phyloP scores from a whole-genome alignment of 2,113 vertebrate species.

The Raphicerus campestris region DNA sequence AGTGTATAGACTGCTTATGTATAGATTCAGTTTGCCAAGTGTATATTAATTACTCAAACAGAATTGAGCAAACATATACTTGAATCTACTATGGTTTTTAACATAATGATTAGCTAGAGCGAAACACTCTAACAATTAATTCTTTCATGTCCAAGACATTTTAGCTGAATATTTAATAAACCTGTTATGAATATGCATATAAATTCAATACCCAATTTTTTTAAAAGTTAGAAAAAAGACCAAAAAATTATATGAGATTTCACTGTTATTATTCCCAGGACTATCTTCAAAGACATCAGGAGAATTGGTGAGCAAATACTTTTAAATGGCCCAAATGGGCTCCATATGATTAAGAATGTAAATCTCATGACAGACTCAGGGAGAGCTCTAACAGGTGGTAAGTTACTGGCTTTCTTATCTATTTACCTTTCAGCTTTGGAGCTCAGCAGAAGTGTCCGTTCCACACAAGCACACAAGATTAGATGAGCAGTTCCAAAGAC shows the following conservation, averaged over 20 bases:
- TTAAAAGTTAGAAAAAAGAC: not conserved
- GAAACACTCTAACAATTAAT: slow-evolving; percentile 50
- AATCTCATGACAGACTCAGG: slow-evolving; percentile 27
- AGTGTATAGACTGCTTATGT: not conserved
- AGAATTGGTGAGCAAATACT: slow-evolving; percentile 55
- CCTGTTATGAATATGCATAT: slow-evolving; percentile 50
- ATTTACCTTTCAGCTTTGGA: slow-evolving; percentile 68
- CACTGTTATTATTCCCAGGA: slow-evolving; percentile 44
- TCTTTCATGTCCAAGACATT: slow-evolving; percentile 44
- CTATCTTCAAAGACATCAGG: slow-evolving; percentile 56
- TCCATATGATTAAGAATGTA: slow-evolving; percentile 31
- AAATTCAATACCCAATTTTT: slow-evolving; percentile 45
- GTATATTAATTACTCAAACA: slow-evolving; percentile 20
- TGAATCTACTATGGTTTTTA: slow-evolving; percentile 34
- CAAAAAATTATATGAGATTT: slow-evolving; percentile 45
- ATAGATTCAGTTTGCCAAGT: slow-evolving; percentile 41
- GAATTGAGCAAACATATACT: slow-evolving; percentile 36
- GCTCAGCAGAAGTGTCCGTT: slow-evolving; percentile 60
- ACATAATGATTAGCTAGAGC: slow-evolving; percentile 33
- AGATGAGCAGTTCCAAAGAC: slow-evolving; percentile 68
- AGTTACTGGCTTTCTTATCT: slow-evolving; percentile 44
- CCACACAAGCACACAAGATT: slow-evolving; percentile 59
- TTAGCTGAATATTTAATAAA: slow-evolving; percentile 54
- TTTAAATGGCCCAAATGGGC: slow-evolving; percentile 52
- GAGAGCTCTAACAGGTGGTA: slow-evolving; percentile 39